phyloP scores from a whole-genome alignment of 2,888 invertebrate species.

The Hydraecia micacea region DNA sequence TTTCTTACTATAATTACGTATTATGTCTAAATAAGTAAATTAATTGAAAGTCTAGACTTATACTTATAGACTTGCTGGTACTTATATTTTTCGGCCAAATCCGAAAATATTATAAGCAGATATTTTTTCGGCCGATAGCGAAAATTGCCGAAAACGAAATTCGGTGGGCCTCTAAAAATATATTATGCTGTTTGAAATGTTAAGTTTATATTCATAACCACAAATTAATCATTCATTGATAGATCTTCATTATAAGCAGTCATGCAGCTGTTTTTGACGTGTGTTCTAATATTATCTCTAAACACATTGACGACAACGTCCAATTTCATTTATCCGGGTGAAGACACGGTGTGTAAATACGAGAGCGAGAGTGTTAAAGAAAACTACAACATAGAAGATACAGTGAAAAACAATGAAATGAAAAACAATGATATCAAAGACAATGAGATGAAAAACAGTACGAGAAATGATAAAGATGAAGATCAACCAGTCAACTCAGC shows the following conservation, averaged over 20 bases:
- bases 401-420: background rate
- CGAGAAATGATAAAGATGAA: background rate
- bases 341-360: background rate
- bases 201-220: background rate
- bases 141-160: background rate
- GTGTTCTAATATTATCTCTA: slow-evolving; percentile 1
- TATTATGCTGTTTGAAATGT: background rate
- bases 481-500: background rate
- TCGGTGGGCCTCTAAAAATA: background rate
- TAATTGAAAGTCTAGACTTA: background rate
- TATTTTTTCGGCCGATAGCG: no score
- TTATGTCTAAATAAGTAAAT: background rate
- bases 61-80: background rate
- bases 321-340: background rate
- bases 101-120: background rate
- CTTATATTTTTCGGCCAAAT: background rate
- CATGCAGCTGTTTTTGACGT: background rate
- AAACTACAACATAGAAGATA: background rate
- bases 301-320: background rate
- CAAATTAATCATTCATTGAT: background rate
- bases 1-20: background rate
- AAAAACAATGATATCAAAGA: no score
- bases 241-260: background rate
- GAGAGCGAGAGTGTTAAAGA: background rate
- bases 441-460: background rate